Conservation (phyloP, 1,140 invertebrate genomes). For the Theocolax elegans region DNA sequence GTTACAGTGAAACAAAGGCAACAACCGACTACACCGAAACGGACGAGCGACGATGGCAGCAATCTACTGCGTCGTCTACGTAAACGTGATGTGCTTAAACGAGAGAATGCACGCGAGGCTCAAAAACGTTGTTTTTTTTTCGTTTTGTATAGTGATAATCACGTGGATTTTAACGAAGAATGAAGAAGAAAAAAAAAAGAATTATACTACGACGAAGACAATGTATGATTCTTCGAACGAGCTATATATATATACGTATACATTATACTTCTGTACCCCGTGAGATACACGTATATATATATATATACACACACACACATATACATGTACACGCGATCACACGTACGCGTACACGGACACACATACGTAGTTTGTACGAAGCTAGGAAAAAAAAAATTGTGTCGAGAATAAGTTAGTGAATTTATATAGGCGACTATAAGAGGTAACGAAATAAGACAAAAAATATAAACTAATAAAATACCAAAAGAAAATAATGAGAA, state of each 20-base stretch:
- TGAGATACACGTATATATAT: no score
- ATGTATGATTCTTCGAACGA: constrained; percentile 4
- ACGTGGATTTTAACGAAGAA: neutral
- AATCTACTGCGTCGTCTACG: constrained; percentile 37
- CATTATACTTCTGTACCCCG: constrained; percentile 15
- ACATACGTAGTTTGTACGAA: constrained; percentile 21
- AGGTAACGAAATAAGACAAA: neutral
- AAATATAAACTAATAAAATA: constrained; percentile 21
- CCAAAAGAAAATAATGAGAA: constrained; percentile 21
- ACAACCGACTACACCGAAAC: constrained; percentile 26
- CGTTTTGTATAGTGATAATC: neutral
- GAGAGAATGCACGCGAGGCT: neutral
- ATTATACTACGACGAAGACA: constrained; percentile 17
- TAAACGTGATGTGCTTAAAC: constrained; percentile 53
- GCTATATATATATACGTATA: no score
- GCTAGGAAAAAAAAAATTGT: constrained; percentile 30
- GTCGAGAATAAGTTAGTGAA: constrained; percentile 36
- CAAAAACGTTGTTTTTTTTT: constrained; percentile 12
- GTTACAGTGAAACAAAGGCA: constrained; percentile 61
- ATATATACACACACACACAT: neutral
- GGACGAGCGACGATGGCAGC: constrained; percentile 12
- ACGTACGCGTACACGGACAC: neutral
- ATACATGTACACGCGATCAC: neutral
- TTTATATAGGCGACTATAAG: neutral
- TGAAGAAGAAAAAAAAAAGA: neutral